Conservation (phyloP, 2,888 invertebrate species). For the Sphaerophoria taeniata region DNA sequence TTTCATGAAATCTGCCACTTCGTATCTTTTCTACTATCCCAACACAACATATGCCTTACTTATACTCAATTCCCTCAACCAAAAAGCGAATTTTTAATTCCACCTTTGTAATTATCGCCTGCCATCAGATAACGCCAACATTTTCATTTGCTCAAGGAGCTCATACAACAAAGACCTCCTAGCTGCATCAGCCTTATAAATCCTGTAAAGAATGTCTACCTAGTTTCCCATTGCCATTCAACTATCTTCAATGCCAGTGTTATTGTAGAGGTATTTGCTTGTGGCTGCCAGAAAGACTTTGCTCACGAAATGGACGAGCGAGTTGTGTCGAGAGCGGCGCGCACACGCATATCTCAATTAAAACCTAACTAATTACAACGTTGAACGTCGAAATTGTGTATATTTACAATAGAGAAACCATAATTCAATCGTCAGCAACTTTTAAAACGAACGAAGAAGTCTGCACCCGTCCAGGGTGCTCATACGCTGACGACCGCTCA, state of each 20-base stretch:
- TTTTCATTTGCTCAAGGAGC: slow-evolving; percentile 27
- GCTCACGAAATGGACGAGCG: neutral
- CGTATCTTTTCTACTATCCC: slow-evolving; percentile 5
- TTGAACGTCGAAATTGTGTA: slow-evolving; percentile 61
- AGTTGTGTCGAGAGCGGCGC: neutral
- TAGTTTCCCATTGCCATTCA: neutral
- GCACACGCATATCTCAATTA: slow-evolving; percentile 49
- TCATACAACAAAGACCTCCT: slow-evolving; percentile 13
- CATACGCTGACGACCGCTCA: neutral
- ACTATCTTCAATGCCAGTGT: slow-evolving; percentile 8
- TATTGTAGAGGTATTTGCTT: neutral
- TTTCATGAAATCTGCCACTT: neutral
- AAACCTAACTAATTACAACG: slow-evolving; percentile 66
- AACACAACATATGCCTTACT: slow-evolving; percentile 9
- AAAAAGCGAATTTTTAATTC: slow-evolving; percentile 34
- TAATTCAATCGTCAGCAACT: slow-evolving; percentile 69
- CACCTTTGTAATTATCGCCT: slow-evolving; percentile 64
- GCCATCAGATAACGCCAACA: slow-evolving; percentile 45
- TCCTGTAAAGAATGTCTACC: slow-evolving; percentile 26
- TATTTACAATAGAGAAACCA: slow-evolving; percentile 69
- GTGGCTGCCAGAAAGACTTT: neutral
- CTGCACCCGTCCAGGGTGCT: slow-evolving; percentile 15
- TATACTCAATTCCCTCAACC: neutral
- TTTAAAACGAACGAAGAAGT: slow-evolving; percentile 40
- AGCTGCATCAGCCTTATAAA: neutral